Conservation (phyloP, 2,888 invertebrate species). For the Ophraella communa region DNA sequence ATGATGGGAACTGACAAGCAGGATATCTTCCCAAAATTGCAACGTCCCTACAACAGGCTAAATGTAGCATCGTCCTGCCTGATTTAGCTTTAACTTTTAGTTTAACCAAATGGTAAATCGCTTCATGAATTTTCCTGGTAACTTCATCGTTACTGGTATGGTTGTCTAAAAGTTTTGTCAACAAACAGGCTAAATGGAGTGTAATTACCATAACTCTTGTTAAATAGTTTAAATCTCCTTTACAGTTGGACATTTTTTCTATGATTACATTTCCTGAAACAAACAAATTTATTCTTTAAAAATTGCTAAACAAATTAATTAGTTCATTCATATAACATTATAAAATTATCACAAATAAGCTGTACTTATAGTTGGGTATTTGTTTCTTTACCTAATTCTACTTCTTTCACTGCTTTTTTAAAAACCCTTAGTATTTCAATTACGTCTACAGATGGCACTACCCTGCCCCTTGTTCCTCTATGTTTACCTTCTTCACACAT, state of each 20-base stretch:
- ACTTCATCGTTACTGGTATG: constrained; percentile 51
- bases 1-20: constrained; percentile 74
- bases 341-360: neutral
- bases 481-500: constrained; percentile 83
- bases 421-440: constrained; percentile 84
- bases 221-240: constrained; percentile 77
- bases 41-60: constrained; percentile 83
- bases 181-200: constrained; percentile 80
- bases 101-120: constrained; percentile 79
- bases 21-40: constrained; percentile 72
- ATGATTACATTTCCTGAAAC: constrained; percentile 61
- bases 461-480: constrained; percentile 51
- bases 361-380: no score
- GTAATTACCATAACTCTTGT: constrained; percentile 87
- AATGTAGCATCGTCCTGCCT: constrained; percentile 77
- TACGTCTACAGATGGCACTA: constrained; percentile 80
- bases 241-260: constrained; percentile 67
- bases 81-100: constrained; percentile 68
- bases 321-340: neutral
- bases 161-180: constrained; percentile 70
- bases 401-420: constrained; percentile 79
- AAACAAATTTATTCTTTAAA: no score
- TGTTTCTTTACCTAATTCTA: constrained; percentile 70
- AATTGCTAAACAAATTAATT: no score
- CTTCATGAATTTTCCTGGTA: constrained; percentile 70